phyloP scores from a whole-genome alignment of 2,797 vertebrate species.

The Dryobates pubescens region DNA sequence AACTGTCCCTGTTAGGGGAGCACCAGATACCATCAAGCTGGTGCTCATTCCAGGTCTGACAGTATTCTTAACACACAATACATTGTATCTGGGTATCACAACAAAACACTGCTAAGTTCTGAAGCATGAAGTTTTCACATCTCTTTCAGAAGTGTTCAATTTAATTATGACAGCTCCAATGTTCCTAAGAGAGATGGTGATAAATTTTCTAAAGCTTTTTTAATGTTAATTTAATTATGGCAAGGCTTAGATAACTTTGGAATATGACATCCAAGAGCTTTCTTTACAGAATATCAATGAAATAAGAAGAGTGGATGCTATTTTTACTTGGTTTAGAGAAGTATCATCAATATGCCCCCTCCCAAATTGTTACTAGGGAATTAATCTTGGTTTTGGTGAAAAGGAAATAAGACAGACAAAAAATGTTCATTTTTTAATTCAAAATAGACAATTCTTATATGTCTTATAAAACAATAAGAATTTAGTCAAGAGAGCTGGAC shows the following conservation, averaged over 20 bases:
- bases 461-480: background rate
- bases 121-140: accelerated
- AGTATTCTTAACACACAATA: background rate
- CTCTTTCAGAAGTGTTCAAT: background rate
- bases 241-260: background rate
- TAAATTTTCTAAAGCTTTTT: background rate
- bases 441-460: background rate
- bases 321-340: background rate
- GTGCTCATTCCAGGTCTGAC: background rate
- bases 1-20: background rate
- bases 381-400: background rate
- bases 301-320: background rate
- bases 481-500: background rate
- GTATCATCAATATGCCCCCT: background rate
- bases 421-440: background rate
- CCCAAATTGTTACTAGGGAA: background rate
- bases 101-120: background rate
- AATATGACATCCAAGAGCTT: background rate
- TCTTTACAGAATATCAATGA: background rate
- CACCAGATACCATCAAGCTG: accelerated
- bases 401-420: background rate
- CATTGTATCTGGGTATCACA: background rate
- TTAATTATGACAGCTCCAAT: background rate
- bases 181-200: background rate
- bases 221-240: background rate